Evolutionary conservation across 2,888 invertebrate genomes (phyloP).

Genomic region (Cheilosia grossa): DNA sequence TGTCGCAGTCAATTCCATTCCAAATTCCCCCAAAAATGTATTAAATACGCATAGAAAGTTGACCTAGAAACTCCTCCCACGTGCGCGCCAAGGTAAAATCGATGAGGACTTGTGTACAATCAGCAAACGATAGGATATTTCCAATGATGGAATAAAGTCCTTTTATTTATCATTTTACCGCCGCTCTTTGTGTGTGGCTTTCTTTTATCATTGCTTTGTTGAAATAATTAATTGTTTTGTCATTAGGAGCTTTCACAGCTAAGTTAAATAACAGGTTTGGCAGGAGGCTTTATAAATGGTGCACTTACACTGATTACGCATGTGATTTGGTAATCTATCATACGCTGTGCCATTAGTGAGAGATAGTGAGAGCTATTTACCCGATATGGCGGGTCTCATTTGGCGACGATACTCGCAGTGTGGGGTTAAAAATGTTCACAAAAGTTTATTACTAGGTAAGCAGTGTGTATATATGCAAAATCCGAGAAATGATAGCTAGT

Average conservation of each 20-base stretch:
- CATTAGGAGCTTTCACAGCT: not conserved
- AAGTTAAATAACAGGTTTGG: not conserved
- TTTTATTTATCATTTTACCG: constrained; percentile 34
- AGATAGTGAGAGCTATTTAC: constrained; percentile 10
- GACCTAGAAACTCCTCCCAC: constrained; percentile 55
- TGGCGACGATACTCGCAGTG: not conserved
- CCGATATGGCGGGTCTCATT: constrained; percentile 1
- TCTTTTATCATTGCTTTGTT: constrained; percentile 19
- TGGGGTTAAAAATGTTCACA: not conserved
- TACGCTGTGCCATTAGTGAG: constrained; percentile 27
- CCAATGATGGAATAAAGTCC: constrained; percentile 35
- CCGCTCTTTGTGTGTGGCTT: constrained; percentile 14
- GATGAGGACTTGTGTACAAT: constrained; percentile 8
- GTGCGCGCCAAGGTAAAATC: constrained; percentile 22
- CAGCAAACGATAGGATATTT: constrained; percentile 20
- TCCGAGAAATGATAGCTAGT: not conserved
- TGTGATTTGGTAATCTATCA: constrained; percentile 48
- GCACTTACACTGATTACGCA: constrained; percentile 47
- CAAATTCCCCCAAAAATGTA: constrained; percentile 9
- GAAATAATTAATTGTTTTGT: constrained; percentile 34
- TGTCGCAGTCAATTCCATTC: constrained; percentile 31
- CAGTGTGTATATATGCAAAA: not conserved
- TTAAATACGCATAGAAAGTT: constrained; percentile 56
- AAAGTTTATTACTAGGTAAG: constrained; percentile 7
- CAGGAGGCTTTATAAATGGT: constrained; percentile 28